Evolutionary conservation across 2,113 vertebrate species (phyloP).

Genomic region (Casuarius casuarius): DNA sequence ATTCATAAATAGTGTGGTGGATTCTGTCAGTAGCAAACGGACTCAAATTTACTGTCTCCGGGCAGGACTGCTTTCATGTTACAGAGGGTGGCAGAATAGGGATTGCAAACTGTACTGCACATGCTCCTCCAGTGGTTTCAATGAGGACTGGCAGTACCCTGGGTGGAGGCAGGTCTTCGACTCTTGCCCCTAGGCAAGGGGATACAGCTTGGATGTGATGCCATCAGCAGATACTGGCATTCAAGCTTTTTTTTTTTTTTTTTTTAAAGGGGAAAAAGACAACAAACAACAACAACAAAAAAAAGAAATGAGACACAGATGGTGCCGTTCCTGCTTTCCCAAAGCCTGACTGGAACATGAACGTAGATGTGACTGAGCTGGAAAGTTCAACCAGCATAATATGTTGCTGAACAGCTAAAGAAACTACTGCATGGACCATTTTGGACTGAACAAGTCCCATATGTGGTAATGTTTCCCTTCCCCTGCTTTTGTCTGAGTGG

Average conservation of each 20-base stretch:
- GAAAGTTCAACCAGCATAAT: not conserved
- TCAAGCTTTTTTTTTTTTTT: not conserved
- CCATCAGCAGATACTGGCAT: slow-evolving; percentile 27
- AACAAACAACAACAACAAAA: not conserved
- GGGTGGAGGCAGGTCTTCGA: not conserved
- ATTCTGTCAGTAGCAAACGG: not conserved
- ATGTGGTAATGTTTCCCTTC: not conserved
- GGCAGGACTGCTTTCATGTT: not conserved
- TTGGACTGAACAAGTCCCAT: not conserved
- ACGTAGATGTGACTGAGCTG: not conserved
- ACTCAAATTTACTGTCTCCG: not conserved
- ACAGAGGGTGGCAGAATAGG: not conserved
- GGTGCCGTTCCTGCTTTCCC: slow-evolving; percentile 1
- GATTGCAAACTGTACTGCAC: not conserved
- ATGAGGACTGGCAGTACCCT: not conserved
- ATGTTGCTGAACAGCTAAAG: not conserved
- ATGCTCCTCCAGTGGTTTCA: not conserved
- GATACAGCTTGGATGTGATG: not conserved
- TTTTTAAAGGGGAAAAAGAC: no score
- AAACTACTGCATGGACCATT: not conserved
- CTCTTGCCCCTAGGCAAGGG: not conserved
- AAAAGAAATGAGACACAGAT: slow-evolving; percentile 46
- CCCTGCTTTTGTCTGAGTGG: slow-evolving; percentile 4
- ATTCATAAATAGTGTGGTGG: not conserved
- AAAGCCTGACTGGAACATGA: slow-evolving; percentile 9